These are phyloP conservation scores for Hypercompe scribonia DNA, from an alignment of 2,888 invertebrate genomes.

Conservation along the genomic window DNA sequence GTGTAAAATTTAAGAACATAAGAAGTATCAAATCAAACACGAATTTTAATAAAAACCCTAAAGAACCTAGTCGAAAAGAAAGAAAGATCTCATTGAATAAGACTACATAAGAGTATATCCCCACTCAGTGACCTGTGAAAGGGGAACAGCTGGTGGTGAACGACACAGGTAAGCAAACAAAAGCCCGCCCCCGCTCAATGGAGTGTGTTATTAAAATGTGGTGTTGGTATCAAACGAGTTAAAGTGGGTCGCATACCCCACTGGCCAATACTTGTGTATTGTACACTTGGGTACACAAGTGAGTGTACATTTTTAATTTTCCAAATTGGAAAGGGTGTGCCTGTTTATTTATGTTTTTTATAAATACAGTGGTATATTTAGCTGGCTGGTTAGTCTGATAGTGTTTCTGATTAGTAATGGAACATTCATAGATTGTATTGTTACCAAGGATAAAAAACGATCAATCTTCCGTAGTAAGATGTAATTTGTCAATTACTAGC, in stretches of 20 bases:
- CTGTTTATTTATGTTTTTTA: background rate
- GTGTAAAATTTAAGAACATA: background rate
- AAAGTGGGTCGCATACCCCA: constrained; percentile 26
- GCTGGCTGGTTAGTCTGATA: background rate
- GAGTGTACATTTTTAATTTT: background rate
- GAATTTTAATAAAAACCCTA: too few relatives aligned
- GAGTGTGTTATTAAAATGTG: constrained; percentile 45
- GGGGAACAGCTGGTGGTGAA: background rate
- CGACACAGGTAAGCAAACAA: constrained; percentile 9
- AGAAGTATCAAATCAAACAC: too few relatives aligned
- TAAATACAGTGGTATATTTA: too few relatives aligned
- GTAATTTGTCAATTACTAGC: too few relatives aligned
- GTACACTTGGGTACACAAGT: constrained; percentile 21
- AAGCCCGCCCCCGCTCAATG: constrained; percentile 16
- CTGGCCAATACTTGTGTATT: constrained; percentile 9
- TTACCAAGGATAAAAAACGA: too few relatives aligned
- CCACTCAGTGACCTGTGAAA: constrained; percentile 9
- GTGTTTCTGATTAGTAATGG: background rate
- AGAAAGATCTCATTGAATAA: background rate
- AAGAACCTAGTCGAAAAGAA: background rate
- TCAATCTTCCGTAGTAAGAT: too few relatives aligned
- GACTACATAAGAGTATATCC: background rate
- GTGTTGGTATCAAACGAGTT: constrained; percentile 41
- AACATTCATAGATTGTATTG: too few relatives aligned
- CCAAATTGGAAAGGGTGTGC: background rate